These are phyloP conservation scores for Coregonus ussuriensis DNA, from an alignment of 2,797 vertebrate species.

Conservation along the genomic window DNA sequence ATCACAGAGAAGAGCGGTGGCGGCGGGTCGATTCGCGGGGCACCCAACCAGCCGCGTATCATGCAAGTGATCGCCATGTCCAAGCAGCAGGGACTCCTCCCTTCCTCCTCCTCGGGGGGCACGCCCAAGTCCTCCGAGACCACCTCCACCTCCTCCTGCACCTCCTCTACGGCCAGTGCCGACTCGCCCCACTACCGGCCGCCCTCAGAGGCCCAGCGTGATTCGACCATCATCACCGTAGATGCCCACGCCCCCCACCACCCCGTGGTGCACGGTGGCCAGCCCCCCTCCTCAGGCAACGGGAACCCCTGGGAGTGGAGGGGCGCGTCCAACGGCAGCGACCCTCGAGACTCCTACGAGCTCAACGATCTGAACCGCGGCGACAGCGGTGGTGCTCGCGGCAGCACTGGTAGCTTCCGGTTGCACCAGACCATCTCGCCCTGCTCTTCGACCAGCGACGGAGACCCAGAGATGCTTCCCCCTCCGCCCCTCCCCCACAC, in stretches of 20 bases:
- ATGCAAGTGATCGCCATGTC: conserved; percentile 95
- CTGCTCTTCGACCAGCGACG: conserved; percentile 71
- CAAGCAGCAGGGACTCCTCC: conserved; percentile 83
- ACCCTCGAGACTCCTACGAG: conserved; percentile 77
- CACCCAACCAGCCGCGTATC: conserved; percentile 84
- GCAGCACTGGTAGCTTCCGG: conserved; percentile 65
- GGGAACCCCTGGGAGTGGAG: conserved; percentile 78
- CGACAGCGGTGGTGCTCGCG: conserved; percentile 30
- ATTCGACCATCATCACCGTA: conserved; percentile 84
- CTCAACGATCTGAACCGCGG: conserved; percentile 77
- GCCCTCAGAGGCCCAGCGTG: conserved; percentile 76
- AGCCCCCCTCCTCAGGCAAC: conserved; percentile 63
- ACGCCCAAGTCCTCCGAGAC: too few species aligned
- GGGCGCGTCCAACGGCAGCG: conserved; percentile 33
- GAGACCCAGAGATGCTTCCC: conserved; percentile 65
- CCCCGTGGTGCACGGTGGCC: conserved; percentile 79
- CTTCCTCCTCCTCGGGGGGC: conserved; percentile 43
- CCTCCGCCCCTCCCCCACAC: conserved; percentile 35
- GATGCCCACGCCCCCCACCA: conserved; percentile 88
- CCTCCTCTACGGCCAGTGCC: conserved; percentile 79
- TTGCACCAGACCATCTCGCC: conserved; percentile 77
- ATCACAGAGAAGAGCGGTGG: conserved; percentile 85
- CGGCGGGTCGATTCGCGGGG: conserved; percentile 44
- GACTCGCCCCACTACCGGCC: conserved; percentile 85
- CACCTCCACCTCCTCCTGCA: conserved; percentile 77